A percentile compares a stretch with the other conserved stretches of the same genome.
Evolutionary conservation across 2,888 invertebrate species (phyloP).

Genomic region (Lagria hirta): DNA sequence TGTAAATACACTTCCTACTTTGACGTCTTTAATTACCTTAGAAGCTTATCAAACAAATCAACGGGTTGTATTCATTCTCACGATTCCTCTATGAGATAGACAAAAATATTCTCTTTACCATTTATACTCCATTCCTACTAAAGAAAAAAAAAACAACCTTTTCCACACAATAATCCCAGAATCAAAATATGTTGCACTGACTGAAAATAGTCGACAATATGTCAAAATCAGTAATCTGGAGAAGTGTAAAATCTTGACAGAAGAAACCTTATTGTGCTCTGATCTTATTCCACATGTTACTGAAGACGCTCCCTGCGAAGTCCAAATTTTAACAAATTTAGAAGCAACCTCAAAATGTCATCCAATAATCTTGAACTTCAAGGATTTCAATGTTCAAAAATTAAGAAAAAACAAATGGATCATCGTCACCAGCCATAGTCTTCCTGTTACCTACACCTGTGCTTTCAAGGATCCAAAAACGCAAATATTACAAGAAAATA

Average conservation of each 20-base stretch:
- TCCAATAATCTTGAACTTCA: neutral
- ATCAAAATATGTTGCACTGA: too few species aligned
- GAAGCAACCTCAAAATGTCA: neutral
- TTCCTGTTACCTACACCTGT: neutral
- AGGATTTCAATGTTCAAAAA: conserved; percentile 4
- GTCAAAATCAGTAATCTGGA: too few species aligned
- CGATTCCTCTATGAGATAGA: conserved; percentile 2
- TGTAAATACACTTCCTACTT: neutral
- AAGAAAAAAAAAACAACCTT: conserved; percentile 1
- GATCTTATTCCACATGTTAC: neutral
- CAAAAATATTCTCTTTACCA: conserved; percentile 1
- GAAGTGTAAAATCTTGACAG: too few species aligned
- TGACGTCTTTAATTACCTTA: conserved; percentile 1
- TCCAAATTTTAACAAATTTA: conserved; percentile 1
- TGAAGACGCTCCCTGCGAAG: conserved; percentile 3
- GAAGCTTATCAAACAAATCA: conserved; percentile 2
- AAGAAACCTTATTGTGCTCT: neutral
- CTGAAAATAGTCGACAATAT: too few species aligned
- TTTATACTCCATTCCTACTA: conserved; percentile 2
- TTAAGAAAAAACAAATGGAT: conserved; percentile 1
- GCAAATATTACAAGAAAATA: neutral
- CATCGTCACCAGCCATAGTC: neutral
- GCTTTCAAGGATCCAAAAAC: neutral
- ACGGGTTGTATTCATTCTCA: conserved; percentile 1
- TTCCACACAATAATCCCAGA: too few species aligned